Evolutionary conservation across 2,888 invertebrate species (phyloP).

Genomic region (Brenthis daphne): DNA sequence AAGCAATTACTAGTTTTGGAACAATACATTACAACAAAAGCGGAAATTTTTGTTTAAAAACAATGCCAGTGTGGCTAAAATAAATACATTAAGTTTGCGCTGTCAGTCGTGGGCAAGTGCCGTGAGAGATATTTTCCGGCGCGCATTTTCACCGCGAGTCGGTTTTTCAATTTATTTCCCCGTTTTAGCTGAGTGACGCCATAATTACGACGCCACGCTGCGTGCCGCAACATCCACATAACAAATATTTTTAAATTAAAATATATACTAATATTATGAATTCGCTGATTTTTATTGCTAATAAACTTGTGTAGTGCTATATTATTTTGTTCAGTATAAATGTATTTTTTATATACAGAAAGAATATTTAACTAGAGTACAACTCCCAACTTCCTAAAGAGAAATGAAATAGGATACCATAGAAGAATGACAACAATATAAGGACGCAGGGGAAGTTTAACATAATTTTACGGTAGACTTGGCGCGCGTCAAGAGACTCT

Average conservation of each 20-base stretch:
- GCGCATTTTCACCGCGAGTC: constrained; percentile 66
- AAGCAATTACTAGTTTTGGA: constrained; percentile 61
- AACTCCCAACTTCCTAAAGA: constrained; percentile 37
- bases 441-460: constrained; percentile 67
- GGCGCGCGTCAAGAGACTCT: constrained; percentile 59
- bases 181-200: constrained; percentile 73
- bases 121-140: constrained; percentile 69
- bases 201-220: constrained; percentile 67
- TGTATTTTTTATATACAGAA: neutral
- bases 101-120: constrained; percentile 66
- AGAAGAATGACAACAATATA: constrained; percentile 59
- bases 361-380: constrained; percentile 14
- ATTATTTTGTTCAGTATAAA: neutral
- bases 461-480: constrained; percentile 76
- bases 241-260: constrained; percentile 30
- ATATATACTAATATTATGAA: neutral
- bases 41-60: constrained; percentile 62
- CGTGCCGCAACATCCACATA: constrained; percentile 60
- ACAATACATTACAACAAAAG: constrained; percentile 56
- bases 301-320: no score
- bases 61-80: constrained; percentile 70
- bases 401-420: constrained; percentile 50
- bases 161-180: constrained; percentile 78
- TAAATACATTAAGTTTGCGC: constrained; percentile 72
- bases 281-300: neutral